Conservation (phyloP, 2,888 invertebrate species). For the Iselma pallidipennis region DNA sequence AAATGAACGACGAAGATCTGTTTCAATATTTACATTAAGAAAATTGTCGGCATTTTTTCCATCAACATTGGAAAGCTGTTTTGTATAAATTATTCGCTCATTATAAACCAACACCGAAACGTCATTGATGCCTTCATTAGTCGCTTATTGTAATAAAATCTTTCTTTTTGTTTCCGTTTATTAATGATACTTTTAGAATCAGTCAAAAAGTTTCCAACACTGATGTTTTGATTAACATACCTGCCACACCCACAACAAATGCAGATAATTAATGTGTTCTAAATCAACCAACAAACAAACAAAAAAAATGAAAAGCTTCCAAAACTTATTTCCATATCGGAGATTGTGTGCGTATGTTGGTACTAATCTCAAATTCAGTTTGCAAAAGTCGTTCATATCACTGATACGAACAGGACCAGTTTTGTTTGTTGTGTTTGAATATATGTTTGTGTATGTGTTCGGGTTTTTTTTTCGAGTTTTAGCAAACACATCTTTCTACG, state of each 20-base stretch:
- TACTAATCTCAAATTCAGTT: no score
- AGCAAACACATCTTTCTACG: conserved; percentile 19
- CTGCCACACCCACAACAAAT: background rate
- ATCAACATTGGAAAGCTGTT: background rate
- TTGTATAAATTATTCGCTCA: no score
- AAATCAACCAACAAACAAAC: background rate
- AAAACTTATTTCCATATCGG: no score
- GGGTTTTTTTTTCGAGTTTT: background rate
- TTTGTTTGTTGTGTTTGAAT: no score
- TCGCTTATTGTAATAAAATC: no score
- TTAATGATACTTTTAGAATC: background rate
- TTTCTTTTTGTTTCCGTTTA: no score
- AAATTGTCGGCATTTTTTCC: background rate
- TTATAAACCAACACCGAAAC: no score
- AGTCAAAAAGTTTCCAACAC: background rate
- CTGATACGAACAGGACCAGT: no score
- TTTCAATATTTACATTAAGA: background rate
- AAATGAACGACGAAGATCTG: background rate
- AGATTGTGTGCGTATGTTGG: no score
- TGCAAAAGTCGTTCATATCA: no score
- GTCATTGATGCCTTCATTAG: no score
- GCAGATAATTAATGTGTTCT: background rate
- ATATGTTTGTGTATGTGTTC: background rate
- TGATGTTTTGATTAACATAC: background rate
- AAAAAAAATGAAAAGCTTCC: no score